These are phyloP conservation scores for Sapajus apella DNA, from an alignment of 2,113 vertebrate genomes.

Conservation along the genomic window DNA sequence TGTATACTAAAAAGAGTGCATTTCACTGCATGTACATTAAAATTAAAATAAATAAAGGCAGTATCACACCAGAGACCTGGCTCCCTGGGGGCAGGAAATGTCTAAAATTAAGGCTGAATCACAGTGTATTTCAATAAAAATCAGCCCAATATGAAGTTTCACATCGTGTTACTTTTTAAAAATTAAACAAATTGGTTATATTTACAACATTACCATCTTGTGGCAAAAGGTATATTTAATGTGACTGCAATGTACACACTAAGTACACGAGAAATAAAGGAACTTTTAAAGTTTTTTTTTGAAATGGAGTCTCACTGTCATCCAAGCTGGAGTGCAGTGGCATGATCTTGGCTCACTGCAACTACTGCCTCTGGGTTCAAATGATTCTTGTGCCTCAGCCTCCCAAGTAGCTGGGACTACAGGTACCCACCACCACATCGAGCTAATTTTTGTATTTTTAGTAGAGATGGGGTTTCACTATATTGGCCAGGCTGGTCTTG, in stretches of 20 bases:
- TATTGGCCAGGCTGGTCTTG: too few species aligned
- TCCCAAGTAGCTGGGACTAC: too few species aligned
- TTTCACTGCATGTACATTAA: neutral
- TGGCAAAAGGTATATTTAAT: constrained; percentile 11
- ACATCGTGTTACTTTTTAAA: constrained; percentile 51
- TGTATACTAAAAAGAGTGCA: neutral
- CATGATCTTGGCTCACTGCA: too few species aligned
- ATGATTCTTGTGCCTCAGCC: too few species aligned
- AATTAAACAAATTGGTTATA: constrained; percentile 69
- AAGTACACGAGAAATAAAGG: constrained; percentile 41
- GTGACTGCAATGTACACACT: neutral
- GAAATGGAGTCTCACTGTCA: too few species aligned
- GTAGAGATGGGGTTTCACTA: too few species aligned
- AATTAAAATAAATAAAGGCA: constrained; percentile 74
- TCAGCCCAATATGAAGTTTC: constrained; percentile 70
- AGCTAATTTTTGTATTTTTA: too few species aligned
- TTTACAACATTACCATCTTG: constrained; percentile 70
- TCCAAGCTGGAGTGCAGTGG: too few species aligned
- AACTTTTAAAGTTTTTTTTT: too few species aligned
- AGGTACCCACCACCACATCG: too few species aligned
- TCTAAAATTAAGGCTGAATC: constrained; percentile 75
- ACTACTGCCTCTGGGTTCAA: too few species aligned
- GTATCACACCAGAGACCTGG: constrained; percentile 55
- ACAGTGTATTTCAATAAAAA: constrained; percentile 76
- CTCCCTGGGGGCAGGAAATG: constrained; percentile 66